Conservation (phyloP, 2,888 invertebrate genomes). For the Drosophila anceps region DNA sequence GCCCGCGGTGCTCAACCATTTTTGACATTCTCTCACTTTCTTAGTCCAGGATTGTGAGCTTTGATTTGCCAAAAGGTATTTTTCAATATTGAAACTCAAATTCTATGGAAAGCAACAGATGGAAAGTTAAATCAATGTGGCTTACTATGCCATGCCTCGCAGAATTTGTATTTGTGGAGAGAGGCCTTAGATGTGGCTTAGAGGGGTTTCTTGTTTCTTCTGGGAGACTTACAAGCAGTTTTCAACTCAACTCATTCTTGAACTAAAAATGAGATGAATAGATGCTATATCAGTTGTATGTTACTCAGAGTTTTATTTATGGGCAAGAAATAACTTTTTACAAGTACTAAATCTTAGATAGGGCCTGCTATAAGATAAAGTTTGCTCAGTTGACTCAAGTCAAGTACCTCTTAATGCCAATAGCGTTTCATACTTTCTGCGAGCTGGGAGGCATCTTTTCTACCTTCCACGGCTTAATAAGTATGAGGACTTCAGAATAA, state of each 20-base stretch:
- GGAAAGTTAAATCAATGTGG: background rate
- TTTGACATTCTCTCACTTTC: slow-evolving; percentile 15
- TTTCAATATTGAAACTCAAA: slow-evolving; percentile 4
- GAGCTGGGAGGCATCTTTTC: background rate
- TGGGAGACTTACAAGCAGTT: background rate
- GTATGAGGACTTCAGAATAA: background rate
- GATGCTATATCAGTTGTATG: background rate
- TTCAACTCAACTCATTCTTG: background rate
- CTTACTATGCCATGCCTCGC: no score
- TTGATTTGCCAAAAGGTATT: background rate
- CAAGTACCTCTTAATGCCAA: background rate
- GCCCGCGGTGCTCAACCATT: slow-evolving; percentile 37
- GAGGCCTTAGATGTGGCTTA: no score
- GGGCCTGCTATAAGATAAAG: no score
- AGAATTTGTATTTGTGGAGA: background rate
- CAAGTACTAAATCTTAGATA: no score
- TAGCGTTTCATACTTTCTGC: background rate
- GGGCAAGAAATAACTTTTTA: no score
- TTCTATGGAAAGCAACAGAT: no score
- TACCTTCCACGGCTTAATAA: background rate
- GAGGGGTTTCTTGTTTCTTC: background rate
- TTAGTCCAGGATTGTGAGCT: background rate
- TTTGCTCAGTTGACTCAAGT: no score
- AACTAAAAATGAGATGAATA: background rate
- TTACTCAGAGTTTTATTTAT: no score